phyloP scores from a whole-genome alignment of 2,797 vertebrate species.

The Periophthalmus magnuspinnatus region DNA sequence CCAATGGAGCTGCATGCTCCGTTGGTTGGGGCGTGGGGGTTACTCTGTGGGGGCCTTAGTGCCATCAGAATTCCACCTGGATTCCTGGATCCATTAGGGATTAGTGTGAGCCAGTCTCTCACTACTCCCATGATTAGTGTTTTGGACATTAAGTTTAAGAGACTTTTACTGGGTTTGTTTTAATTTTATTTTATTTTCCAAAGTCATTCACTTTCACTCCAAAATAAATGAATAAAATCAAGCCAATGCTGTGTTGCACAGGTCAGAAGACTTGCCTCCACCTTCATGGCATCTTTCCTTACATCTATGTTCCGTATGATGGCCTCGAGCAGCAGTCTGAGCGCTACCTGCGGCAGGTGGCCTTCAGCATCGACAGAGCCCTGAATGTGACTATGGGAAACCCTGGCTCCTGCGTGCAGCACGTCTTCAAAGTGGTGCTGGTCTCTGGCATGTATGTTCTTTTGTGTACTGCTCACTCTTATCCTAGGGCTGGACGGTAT shows the following conservation, averaged over 20 bases:
- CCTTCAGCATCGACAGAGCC: slow-evolving; percentile 96
- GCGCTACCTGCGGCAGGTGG: slow-evolving; percentile 89
- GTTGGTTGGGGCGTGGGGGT: no score
- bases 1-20: slow-evolving; percentile 41
- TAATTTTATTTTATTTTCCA: no score
- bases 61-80: slow-evolving; percentile 63
- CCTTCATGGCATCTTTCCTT: slow-evolving; percentile 93
- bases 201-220: neutral
- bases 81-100: slow-evolving; percentile 53
- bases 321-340: slow-evolving; percentile 85
- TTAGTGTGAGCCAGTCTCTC: neutral
- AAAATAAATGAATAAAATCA: neutral
- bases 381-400: slow-evolving; percentile 94
- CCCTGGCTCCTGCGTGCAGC: slow-evolving; percentile 87
- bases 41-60: slow-evolving; percentile 56
- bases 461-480: neutral
- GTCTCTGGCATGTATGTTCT: slow-evolving; percentile 94
- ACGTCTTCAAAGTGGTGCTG: slow-evolving; percentile 93
- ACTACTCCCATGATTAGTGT: neutral
- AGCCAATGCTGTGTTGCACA: slow-evolving; percentile 50
- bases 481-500: neutral
- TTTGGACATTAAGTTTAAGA: neutral
- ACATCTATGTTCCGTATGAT: slow-evolving; percentile 93
- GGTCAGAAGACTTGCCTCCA: slow-evolving; percentile 98
- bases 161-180: no score